Base-by-base conservation (phyloP, 1,140 invertebrate genomes). In the Lepidurus apus region DNA sequence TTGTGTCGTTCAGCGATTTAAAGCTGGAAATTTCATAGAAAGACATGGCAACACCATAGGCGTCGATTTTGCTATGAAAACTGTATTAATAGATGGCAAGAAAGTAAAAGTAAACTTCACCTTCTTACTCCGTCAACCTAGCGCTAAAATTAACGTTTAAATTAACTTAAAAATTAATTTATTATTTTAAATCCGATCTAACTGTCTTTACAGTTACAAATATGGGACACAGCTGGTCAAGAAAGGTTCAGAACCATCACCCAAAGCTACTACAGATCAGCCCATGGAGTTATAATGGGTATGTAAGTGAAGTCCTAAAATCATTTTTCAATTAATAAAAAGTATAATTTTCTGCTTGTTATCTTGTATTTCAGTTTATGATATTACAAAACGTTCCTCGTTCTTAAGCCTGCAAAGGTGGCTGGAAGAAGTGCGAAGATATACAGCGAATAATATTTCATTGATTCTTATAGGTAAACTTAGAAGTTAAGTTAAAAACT, bases 1-100 rank as follows among this genome's bases (percentile, higher is more conserved):
- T 78, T 93, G 92, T 84, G 91, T 95, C 81, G 93, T 97, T 73
- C 94, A 97, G 85, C 89, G 95, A 80, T 95, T 98, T 85, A 95
- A 95, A 85, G 94, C 94, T 78, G 95, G 95, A 79, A 95, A 93
- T 80, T 98, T 95, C 84, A 91, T 96, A 79, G 95, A 97, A 87
- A 90, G 91, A 82, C 95, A 97, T 85, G 94, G 94, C 26, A 96
- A 93, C 83, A 97, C 96, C 42, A 97, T 98, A 82, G 95, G 95
- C 75, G 95, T 98, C 42, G 96, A 98, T 87, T 98, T 97, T 86
- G 96, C 94, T 79, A 97, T 97, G 95, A 97, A 97, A 90, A 97
- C 95, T 34, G 89, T 98, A 9, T 88, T 93, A 78, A 91, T 98
- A 74, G 95, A 97, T 86, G 93, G 92, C 17, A 97, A 97, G 86